phyloP scores from a whole-genome alignment of 2,888 invertebrate genomes.

The Coenonympha glycerion region DNA sequence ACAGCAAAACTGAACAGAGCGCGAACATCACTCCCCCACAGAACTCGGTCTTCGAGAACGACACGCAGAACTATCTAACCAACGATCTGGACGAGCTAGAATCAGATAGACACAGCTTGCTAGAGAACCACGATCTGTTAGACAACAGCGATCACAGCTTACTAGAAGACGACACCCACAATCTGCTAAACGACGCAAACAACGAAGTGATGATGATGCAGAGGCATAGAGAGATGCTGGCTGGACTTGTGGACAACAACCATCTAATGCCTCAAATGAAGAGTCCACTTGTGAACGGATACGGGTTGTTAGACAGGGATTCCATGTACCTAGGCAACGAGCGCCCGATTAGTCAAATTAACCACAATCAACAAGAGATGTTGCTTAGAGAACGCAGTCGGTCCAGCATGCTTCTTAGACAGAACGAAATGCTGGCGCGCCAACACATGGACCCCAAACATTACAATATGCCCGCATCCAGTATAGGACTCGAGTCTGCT shows the following conservation, averaged over 20 bases:
- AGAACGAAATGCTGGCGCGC: conserved; percentile 58
- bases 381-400: conserved; percentile 54
- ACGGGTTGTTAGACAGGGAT: conserved; percentile 60
- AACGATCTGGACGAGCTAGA: conserved; percentile 67
- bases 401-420: conserved; percentile 60
- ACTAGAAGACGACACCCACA: conserved; percentile 64
- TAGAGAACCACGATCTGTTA: conserved; percentile 67
- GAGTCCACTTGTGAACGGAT: conserved; percentile 56
- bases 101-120: conserved; percentile 68
- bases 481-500: conserved; percentile 65
- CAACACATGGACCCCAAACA: conserved; percentile 64
- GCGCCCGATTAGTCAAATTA: conserved; percentile 64
- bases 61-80: conserved; percentile 53
- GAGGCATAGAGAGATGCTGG: conserved; percentile 62
- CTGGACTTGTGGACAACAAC: conserved; percentile 58
- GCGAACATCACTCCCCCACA: conserved; percentile 31
- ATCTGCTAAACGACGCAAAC: conserved; percentile 55
- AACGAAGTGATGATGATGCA: conserved; percentile 60
- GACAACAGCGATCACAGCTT: conserved; percentile 67
- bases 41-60: conserved; percentile 57
- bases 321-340: conserved; percentile 56
- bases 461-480: conserved; percentile 53
- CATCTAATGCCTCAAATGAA: conserved; percentile 56
- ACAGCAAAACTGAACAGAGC: conserved; percentile 29
- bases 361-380: conserved; percentile 56